These are phyloP conservation scores for Thereva nobilitata DNA, from an alignment of 2,888 invertebrate species.

Conservation along the genomic window DNA sequence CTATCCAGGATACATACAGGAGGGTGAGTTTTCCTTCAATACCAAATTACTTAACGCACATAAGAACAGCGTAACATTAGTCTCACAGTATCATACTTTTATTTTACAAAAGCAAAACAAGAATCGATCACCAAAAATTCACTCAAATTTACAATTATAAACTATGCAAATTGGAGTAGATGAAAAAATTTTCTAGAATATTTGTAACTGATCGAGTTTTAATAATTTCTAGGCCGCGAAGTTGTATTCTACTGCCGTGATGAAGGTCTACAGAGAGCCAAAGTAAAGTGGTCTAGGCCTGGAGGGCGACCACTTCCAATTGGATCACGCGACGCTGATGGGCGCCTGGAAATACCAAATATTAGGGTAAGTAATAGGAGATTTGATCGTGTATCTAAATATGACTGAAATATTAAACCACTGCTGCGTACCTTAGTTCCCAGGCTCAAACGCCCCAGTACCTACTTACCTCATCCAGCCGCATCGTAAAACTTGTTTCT, in stretches of 20 bases:
- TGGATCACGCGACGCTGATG: slow-evolving; percentile 73
- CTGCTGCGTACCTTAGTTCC: too few relatives aligned
- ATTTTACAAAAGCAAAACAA: too few relatives aligned
- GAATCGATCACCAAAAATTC: too few relatives aligned
- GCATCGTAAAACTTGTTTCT: too few relatives aligned
- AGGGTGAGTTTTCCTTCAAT: slow-evolving; percentile 55
- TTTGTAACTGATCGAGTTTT: not conserved
- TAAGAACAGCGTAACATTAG: too few relatives aligned
- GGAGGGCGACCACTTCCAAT: slow-evolving; percentile 74
- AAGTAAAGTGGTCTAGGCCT: slow-evolving; percentile 75
- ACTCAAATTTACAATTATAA: too few relatives aligned
- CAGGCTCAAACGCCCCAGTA: too few relatives aligned
- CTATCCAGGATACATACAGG: slow-evolving; percentile 57
- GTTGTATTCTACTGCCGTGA: slow-evolving; percentile 93
- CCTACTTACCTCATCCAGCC: too few relatives aligned
- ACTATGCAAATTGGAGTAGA: too few relatives aligned
- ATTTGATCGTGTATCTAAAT: too few relatives aligned
- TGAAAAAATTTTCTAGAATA: not conserved
- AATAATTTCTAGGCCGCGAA: slow-evolving; percentile 72
- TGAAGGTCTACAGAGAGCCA: slow-evolving; percentile 77
- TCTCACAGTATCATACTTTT: too few relatives aligned
- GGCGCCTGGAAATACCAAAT: slow-evolving; percentile 84
- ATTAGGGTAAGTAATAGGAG: slow-evolving; percentile 63
- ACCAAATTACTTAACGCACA: slow-evolving; percentile 1
- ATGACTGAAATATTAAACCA: too few relatives aligned